Evolutionary conservation across 2,888 invertebrate species (phyloP).

Genomic region (Eulithis testata): DNA sequence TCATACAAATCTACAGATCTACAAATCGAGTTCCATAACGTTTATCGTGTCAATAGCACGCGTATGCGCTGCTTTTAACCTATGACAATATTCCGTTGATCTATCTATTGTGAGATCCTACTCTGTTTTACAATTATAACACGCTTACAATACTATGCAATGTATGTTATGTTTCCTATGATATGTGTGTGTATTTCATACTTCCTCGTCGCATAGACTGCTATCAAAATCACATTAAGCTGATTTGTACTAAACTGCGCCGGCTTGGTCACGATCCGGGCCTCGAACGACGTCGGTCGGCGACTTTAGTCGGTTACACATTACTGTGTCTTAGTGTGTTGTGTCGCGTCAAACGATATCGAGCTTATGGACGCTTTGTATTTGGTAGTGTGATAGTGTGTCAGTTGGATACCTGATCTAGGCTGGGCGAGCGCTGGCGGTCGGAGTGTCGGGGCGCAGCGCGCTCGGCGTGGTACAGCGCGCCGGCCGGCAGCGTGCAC

Average conservation of each 20-base stretch:
- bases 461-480: slow-evolving; percentile 94
- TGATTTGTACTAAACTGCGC: too few relatives aligned
- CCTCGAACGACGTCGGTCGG: too few relatives aligned
- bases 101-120: not conserved
- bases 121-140: not conserved
- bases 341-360: too few relatives aligned
- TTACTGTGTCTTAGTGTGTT: too few relatives aligned
- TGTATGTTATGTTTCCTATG: not conserved
- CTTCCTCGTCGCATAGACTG: not conserved
- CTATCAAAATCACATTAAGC: not conserved
- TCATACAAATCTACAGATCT: slow-evolving; percentile 1
- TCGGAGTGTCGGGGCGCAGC: slow-evolving; percentile 86
- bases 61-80: not conserved
- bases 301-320: too few relatives aligned
- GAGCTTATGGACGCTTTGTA: too few relatives aligned
- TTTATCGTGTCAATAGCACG: not conserved
- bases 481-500: slow-evolving; percentile 94
- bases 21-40: not conserved
- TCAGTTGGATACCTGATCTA: slow-evolving; percentile 89
- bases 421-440: slow-evolving; percentile 92
- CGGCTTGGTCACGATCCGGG: too few relatives aligned
- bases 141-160: not conserved
- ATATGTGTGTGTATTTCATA: not conserved
- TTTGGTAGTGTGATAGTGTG: not conserved
- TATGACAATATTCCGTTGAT: not conserved